These are phyloP conservation scores for Salvelinus fontinalis DNA, from an alignment of 2,113 vertebrate species.

Conservation along the genomic window DNA sequence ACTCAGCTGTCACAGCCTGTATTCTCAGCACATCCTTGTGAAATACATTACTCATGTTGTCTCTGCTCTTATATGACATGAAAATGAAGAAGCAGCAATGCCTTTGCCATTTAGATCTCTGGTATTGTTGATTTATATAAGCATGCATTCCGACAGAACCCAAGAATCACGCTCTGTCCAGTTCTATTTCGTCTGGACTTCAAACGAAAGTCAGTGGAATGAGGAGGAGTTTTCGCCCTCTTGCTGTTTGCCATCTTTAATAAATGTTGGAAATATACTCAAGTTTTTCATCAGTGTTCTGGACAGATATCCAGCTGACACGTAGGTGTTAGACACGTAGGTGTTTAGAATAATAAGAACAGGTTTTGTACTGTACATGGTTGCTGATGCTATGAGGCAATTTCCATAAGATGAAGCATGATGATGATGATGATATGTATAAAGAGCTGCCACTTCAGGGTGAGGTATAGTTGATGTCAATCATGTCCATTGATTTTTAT, in stretches of 20 bases:
- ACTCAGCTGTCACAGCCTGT: too few species aligned
- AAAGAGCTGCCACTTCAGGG: not conserved
- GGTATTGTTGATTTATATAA: not conserved
- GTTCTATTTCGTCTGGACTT: not conserved
- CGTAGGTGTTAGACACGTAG: conserved; percentile 21
- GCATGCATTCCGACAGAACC: not conserved
- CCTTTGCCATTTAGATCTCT: not conserved
- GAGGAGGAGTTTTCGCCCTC: conserved; percentile 39
- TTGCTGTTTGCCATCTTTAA: conserved; percentile 9
- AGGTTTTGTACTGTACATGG: conserved; percentile 11
- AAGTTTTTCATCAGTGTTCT: conserved; percentile 45
- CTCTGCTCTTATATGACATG: not conserved
- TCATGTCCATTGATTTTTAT: not conserved
- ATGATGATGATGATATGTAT: not conserved
- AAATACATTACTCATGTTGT: not conserved
- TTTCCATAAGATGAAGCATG: not conserved
- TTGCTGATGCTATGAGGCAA: not conserved
- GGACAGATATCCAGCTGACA: conserved; percentile 12
- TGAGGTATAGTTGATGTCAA: not conserved
- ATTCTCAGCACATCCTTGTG: too few species aligned
- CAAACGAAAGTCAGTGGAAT: conserved; percentile 23
- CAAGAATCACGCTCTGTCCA: not conserved
- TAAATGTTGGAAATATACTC: conserved; percentile 41
- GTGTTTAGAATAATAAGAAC: not conserved
- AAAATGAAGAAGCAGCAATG: not conserved